Evolutionary conservation across 1,140 invertebrate species (phyloP).

Genomic region (Cylas formicarius): DNA sequence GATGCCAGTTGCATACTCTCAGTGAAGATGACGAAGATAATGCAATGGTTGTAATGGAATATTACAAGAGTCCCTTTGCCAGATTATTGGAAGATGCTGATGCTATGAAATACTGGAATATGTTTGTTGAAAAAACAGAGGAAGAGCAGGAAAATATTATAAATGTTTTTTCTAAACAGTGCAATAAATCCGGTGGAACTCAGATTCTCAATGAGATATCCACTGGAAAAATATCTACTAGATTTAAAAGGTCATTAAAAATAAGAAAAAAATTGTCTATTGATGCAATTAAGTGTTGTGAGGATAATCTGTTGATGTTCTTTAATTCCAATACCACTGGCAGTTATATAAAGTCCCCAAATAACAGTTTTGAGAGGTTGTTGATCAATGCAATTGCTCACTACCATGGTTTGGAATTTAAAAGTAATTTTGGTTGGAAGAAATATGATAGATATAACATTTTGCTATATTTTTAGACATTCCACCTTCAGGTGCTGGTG

Average conservation of each 20-base stretch:
- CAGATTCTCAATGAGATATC: conserved; percentile 10
- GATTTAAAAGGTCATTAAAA: conserved; percentile 28
- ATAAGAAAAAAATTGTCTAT: conserved; percentile 28
- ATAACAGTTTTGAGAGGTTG: conserved; percentile 33
- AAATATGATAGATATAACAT: conserved; percentile 9
- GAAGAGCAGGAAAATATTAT: conserved; percentile 29
- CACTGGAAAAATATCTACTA: conserved; percentile 25
- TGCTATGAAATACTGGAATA: conserved; percentile 32
- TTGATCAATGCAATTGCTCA: conserved; percentile 35
- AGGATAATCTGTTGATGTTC: conserved; percentile 31
- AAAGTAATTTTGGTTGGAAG: conserved; percentile 24
- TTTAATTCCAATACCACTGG: conserved; percentile 26
- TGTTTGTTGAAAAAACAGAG: conserved; percentile 31
- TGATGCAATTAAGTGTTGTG: conserved; percentile 25
- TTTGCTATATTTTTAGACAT: conserved; percentile 20
- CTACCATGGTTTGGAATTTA: conserved; percentile 32
- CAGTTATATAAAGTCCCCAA: conserved; percentile 25
- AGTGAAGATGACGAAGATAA: conserved; percentile 27
- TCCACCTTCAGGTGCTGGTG: conserved; percentile 11
- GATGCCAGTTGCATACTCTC: conserved; percentile 27
- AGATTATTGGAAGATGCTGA: conserved; percentile 26
- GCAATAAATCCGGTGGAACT: conserved; percentile 1
- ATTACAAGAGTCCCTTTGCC: conserved; percentile 30
- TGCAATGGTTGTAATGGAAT: conserved; percentile 24
- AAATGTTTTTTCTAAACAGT: conserved; percentile 21